These are phyloP conservation scores for Calameuta pallipes DNA, from an alignment of 2,888 invertebrate species.

Conservation along the genomic window DNA sequence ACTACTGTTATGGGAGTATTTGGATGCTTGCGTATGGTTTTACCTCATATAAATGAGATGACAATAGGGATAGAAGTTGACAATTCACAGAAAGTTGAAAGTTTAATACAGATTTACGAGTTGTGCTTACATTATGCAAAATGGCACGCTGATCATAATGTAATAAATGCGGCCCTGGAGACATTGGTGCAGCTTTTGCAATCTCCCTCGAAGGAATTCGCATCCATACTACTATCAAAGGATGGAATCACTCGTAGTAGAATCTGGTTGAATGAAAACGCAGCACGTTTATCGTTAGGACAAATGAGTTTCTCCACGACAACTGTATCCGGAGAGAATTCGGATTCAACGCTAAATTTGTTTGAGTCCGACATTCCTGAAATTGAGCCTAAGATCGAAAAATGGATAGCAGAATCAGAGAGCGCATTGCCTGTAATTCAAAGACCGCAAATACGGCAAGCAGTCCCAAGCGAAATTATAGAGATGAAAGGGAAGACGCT, in stretches of 20 bases:
- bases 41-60: slow-evolving; percentile 68
- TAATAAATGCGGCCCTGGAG: slow-evolving; percentile 89
- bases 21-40: slow-evolving; percentile 73
- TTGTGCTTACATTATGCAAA: slow-evolving; percentile 78
- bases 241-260: slow-evolving; percentile 62
- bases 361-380: slow-evolving; percentile 51
- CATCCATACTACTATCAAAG: slow-evolving; percentile 64
- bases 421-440: slow-evolving; percentile 30
- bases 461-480: slow-evolving; percentile 33
- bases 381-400: slow-evolving; percentile 51
- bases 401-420: slow-evolving; percentile 52
- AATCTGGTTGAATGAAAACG: slow-evolving; percentile 35
- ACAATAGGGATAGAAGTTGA: slow-evolving; percentile 34
- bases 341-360: slow-evolving; percentile 43
- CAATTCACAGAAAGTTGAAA: slow-evolving; percentile 44
- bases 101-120: slow-evolving; percentile 76
- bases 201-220: slow-evolving; percentile 66
- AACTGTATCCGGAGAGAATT: slow-evolving; percentile 42
- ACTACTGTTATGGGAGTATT: slow-evolving; percentile 75
- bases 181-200: slow-evolving; percentile 69
- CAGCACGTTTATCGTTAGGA: slow-evolving; percentile 38
- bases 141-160: slow-evolving; percentile 83
- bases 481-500: slow-evolving; percentile 44
- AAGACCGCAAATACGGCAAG: slow-evolving; percentile 26
- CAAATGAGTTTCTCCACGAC: slow-evolving; percentile 48